phyloP scores from a whole-genome alignment of 2,113 vertebrate genomes.

The Calyptommatus sinebrachiatus region DNA sequence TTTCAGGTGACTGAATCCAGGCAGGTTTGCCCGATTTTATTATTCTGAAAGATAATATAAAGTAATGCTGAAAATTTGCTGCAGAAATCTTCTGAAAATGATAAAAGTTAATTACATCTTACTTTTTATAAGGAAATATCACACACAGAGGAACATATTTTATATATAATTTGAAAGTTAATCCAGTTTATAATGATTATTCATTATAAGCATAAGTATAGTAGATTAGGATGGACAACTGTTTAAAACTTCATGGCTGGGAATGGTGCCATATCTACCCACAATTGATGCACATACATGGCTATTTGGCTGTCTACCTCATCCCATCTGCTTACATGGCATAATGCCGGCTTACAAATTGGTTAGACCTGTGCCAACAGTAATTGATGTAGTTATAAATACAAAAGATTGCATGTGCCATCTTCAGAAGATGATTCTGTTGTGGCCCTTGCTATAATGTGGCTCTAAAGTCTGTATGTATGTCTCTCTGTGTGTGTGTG shows the following conservation, averaged over 20 bases:
- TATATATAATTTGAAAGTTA: constrained; percentile 56
- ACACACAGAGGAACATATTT: constrained; percentile 43
- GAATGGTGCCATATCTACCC: constrained; percentile 76
- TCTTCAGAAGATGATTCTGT: constrained; percentile 51
- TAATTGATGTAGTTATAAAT: constrained; percentile 70
- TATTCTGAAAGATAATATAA: constrained; percentile 10
- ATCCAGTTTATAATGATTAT: constrained; percentile 64
- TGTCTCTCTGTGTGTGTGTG: too few relatives aligned
- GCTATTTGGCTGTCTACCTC: constrained; percentile 73
- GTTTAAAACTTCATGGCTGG: constrained; percentile 76
- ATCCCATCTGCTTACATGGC: constrained; percentile 76
- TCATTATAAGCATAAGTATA: constrained; percentile 63
- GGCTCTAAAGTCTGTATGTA: constrained; percentile 29
- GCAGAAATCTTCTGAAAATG: constrained; percentile 16
- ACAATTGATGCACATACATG: constrained; percentile 76
- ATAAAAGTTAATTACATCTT: constrained; percentile 22
- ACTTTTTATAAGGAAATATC: constrained; percentile 24
- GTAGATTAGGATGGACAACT: constrained; percentile 74
- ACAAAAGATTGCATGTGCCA: constrained; percentile 64
- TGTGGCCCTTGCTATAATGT: constrained; percentile 52
- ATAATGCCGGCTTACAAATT: constrained; percentile 72
- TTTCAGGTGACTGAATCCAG: constrained; percentile 14
- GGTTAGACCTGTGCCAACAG: constrained; percentile 74
- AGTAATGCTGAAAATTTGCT: constrained; percentile 5
- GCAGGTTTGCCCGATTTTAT: constrained; percentile 7